Percentiles rank a stretch among this genome's conserved stretches.
These are phyloP conservation scores for Apodemia zela DNA, from an alignment of 2,888 invertebrate genomes.

Conservation along the genomic window DNA sequence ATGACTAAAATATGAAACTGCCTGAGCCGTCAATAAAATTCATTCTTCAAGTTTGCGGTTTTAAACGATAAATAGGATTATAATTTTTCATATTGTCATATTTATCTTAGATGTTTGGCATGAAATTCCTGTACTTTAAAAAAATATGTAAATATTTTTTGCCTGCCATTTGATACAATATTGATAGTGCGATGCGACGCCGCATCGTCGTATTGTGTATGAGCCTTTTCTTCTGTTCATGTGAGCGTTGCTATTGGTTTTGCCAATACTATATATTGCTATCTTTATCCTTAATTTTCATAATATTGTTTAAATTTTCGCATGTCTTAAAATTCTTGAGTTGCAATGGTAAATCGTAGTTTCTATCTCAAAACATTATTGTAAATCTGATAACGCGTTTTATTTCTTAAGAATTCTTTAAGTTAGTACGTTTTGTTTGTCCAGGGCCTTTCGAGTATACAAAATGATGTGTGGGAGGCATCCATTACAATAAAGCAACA, in stretches of 20 bases:
- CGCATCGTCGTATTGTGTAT: not conserved
- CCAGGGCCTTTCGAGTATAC: slow-evolving; percentile 59
- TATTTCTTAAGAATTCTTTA: not conserved
- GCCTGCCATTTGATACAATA: not conserved
- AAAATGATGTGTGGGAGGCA: slow-evolving; percentile 85
- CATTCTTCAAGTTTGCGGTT: too few species aligned
- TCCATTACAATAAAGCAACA: slow-evolving; percentile 83
- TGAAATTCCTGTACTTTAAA: not conserved
- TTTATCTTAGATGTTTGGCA: not conserved
- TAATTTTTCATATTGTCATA: not conserved
- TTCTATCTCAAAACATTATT: not conserved
- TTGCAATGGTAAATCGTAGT: not conserved
- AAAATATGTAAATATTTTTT: not conserved
- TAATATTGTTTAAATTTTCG: not conserved
- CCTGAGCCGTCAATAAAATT: too few species aligned
- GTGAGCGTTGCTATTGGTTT: slow-evolving; percentile 17
- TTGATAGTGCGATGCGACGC: not conserved
- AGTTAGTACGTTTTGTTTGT: slow-evolving; percentile 34
- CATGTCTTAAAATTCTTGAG: not conserved
- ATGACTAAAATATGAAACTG: too few species aligned
- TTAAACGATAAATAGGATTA: not conserved
- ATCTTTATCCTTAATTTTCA: not conserved
- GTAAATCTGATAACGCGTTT: not conserved
- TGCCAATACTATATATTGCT: too few species aligned
- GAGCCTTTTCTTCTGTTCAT: slow-evolving; percentile 12